Evolutionary conservation across 2,113 vertebrate genomes (phyloP), one percentile per base, ranked within the genome.

Genomic region (Meriones unguiculatus): DNA sequence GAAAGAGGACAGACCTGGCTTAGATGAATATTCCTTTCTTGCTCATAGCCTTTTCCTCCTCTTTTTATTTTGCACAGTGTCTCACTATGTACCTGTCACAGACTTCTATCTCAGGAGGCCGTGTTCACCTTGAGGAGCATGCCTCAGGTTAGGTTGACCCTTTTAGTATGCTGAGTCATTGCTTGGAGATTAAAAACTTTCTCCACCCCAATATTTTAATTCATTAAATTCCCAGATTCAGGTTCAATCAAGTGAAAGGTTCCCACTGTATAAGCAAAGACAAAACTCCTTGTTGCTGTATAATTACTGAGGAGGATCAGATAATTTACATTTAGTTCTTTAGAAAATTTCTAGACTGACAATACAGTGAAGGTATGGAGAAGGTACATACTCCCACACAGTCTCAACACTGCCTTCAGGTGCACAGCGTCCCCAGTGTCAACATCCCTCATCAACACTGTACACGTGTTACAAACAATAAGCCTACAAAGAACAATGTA

Each of bases 1-100:
- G 70, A 86, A 89, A 92, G 87, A 96, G 87, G 91, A 81, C 86
- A 96, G 76, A 67, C 35, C 90, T 78, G 72, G 96, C 89, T 41
- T 81, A 46, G 52, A 72, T 67, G 86, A 93, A 92, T 65, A 94
- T 72, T 97, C 75, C 78, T 98, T 97, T 94, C 67, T 64, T 89
- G 50, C 52, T 35, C 7, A 57, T 52, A n/a, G 97, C 52, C 35
- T 38, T 38, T 5, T 73, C 70, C n/a, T 38, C 7, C n/a, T 73
- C n/a, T 38, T 38, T n/a, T 3, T n/a, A 30, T 7, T 12, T 4
- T 32, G 30, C 12, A 2, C 50, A 35, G 25, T 0, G 14, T 78
- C 28, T 78, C 28, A 52, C 12, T 78, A 30, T 77, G 13, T 30
- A 17, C 46, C 1, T 78, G 22, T 35, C 30, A 15, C 25, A 64